These are phyloP conservation scores for Parnassius mnemosyne DNA, from an alignment of 2,888 invertebrate species.

Conservation along the genomic window DNA sequence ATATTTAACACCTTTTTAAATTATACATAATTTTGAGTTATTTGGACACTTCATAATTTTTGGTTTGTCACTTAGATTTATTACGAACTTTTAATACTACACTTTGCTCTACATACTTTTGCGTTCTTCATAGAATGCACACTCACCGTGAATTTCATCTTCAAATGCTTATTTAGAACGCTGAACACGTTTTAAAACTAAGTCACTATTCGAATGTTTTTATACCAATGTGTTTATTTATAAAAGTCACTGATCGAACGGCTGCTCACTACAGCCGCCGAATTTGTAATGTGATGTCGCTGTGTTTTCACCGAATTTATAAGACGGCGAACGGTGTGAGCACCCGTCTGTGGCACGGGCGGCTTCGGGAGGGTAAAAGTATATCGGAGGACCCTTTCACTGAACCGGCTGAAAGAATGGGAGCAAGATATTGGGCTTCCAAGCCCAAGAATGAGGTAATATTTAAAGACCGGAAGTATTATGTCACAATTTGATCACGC, in stretches of 20 bases:
- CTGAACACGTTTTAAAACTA: constrained; percentile 65
- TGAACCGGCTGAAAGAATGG: constrained; percentile 74
- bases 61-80: constrained; percentile 7
- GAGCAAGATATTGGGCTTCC: constrained; percentile 69
- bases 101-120: background rate
- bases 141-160: constrained; percentile 81
- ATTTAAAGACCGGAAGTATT: constrained; percentile 64
- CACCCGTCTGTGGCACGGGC: constrained; percentile 49
- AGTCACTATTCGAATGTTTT: constrained; percentile 60
- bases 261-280: constrained; percentile 72
- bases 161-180: constrained; percentile 61
- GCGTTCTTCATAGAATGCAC: constrained; percentile 43
- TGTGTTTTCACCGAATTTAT: constrained; percentile 78
- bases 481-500: constrained; percentile 61
- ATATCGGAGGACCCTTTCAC: constrained; percentile 77
- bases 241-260: constrained; percentile 54
- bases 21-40: background rate
- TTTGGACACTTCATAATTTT: background rate
- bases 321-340: constrained; percentile 62
- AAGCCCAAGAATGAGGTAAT: constrained; percentile 74
- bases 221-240: constrained; percentile 47
- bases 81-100: constrained; percentile 10
- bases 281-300: constrained; percentile 77
- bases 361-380: constrained; percentile 72
- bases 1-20: background rate